Evolutionary conservation across 2,797 vertebrate species (phyloP), one percentile per base, ranked within the genome.

Genomic region (Xenentodon cancila): DNA sequence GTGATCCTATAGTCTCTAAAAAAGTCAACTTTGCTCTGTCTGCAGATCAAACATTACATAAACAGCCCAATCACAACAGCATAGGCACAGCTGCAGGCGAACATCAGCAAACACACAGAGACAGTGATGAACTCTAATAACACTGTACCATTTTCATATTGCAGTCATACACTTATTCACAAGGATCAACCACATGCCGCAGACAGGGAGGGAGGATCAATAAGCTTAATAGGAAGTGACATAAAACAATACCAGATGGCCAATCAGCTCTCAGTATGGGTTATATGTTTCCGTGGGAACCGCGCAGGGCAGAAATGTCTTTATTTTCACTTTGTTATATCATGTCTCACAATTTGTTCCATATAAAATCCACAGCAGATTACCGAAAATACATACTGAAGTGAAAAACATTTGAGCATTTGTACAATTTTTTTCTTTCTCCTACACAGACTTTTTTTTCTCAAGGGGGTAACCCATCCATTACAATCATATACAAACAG

Each of bases 201-300:
- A 77, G 83, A 83, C 76, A 61, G 53, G 55, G 73, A 79, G 68
- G 77, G 72, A 85, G 56, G 72, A 84, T 85, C 84, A 81, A 80
- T 82, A 75, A 88, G 71, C 63, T 73, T 88, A 84, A 89, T 87
- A 84, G 70, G 63, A 87, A 84, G 80, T 84, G 85, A 89, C 89
- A 86, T 72, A 87, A 91, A 91, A 78, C 82, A 81, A 82, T 81
- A 78, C 81, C 85, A 89, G 84, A 87, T 91, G 84, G 86, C 78
- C 87, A 85, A 86, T 86, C 81, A 85, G 79, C 68, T 69, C 64
- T 71, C 70, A 50, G 34, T 34, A 73, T 60, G 72, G 70, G 72
- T 70, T 75, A 70, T 73, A 84, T 68, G 77, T 85, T 83, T 80
- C 76, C 25, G 70, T 88, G 82, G 80, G 85, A 89, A 80, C 73